Base-by-base conservation (phyloP, 2,888 invertebrate species). In the Agonopterix heracliana region DNA sequence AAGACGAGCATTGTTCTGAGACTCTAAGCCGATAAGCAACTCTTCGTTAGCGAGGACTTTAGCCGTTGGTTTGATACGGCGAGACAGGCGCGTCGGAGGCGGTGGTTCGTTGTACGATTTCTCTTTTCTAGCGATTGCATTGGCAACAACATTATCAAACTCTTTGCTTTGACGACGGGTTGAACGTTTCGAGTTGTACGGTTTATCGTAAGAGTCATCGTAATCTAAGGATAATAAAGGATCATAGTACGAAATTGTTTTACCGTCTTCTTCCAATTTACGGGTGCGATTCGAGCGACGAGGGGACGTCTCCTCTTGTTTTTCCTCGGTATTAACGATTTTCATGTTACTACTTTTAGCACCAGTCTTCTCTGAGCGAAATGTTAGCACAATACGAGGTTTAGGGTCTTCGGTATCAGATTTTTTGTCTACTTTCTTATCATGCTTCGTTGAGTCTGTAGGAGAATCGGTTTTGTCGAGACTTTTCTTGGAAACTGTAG, bases 71-170 rank as follows among this genome's bases (percentile, higher is more conserved):
- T 93, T 93, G 47, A 93, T 90, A 48, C 91, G 88, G 3, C 92
- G 84, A 1, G 83, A 81, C 8, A 78, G 55, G 11, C 86, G 79
- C 1, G 75, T 67, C 2, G 78, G 68, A 2, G 63, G 55, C 10
- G 83, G 75, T 3, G 82, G 66, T 60, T 90, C 90, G 60, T 91
- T 91, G 61, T 92, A 93, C 0, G 91, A 91, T 60, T 93, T 93
- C 68, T 93, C 93, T 68, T 94, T 94, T 10, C 93, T 86, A 1
- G 93, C 93, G 61, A 93, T 93, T 9, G 93, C 93, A 73, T 90
- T 92, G 54, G 93, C 92, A 14, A 94, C 73, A 34, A 93, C 90
- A 45, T 93, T 92, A 54, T 92, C 90, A 42, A 26, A 89, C 59
- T 92, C 92, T 65, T 91, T 92, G 57, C 91, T 91, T 44, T 91